Percentiles rank a stretch among this genome's conserved stretches.
Evolutionary conservation across 1,140 invertebrate species (phyloP).

Genomic region (Gryllus bimaculatus): DNA sequence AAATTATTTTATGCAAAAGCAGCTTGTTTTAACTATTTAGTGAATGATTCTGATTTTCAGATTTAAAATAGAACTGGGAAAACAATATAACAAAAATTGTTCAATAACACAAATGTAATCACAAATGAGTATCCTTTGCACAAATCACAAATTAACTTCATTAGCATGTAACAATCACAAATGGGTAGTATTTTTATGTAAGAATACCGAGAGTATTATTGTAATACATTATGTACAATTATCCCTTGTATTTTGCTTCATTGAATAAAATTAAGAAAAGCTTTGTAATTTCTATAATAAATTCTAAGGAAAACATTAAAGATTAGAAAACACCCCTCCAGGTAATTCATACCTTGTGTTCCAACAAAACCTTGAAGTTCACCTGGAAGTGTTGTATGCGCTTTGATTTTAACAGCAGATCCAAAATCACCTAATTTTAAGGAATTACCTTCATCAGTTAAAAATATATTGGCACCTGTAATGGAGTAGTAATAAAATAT

Average conservation of each 20-base stretch:
- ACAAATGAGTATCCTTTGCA: no score
- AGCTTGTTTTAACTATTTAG: no score
- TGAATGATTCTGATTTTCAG: no score
- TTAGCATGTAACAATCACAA: no score
- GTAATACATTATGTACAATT: neutral
- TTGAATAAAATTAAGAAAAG: neutral
- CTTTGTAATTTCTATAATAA: neutral
- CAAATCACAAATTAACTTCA: no score
- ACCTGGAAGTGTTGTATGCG: slow-evolving; percentile 72
- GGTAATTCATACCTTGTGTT: slow-evolving; percentile 56
- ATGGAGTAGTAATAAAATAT: slow-evolving; percentile 2
- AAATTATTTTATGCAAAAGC: no score
- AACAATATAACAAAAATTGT: no score
- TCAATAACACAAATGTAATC: no score
- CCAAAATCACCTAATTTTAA: slow-evolving; percentile 87
- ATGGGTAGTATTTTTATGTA: no score
- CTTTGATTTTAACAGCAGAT: slow-evolving; percentile 76
- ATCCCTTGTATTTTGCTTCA: neutral
- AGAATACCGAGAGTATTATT: neutral
- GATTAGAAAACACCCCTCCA: neutral
- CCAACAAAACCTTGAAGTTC: slow-evolving; percentile 80
- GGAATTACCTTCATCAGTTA: slow-evolving; percentile 70
- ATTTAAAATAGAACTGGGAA: no score
- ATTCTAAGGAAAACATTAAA: neutral
- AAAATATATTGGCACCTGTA: slow-evolving; percentile 75